Evolutionary conservation across 2,888 invertebrate genomes (phyloP), one percentile per base, ranked within the genome.

Genomic region (Chrysomela aeneicollis): DNA sequence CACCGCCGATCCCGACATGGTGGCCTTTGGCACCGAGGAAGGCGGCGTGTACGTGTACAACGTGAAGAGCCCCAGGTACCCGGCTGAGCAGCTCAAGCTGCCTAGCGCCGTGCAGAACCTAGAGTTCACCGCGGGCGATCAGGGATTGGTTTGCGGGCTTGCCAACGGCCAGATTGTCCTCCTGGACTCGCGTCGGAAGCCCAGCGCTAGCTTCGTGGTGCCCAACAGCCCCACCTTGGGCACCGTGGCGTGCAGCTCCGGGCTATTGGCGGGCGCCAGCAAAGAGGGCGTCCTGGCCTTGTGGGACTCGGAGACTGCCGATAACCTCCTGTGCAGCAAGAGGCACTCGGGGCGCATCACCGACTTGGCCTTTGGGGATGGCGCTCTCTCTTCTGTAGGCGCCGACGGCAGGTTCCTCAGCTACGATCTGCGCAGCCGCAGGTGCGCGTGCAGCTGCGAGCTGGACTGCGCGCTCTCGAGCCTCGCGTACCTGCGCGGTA

Each of bases 1-100:
- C 0, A 77, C 71, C 50, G 72, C 64, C 2, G 65, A 70, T 42
- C 72, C 73, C 21, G 65, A 69, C 18, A 50, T 70, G 10, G 55
- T 79, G 10, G 76, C 74, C 1, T 70, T 80, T 18, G 79, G 78
- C 4, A 73, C 72, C 8, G 71, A 68, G 8, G 68, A 70, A 26
- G 79, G 81, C 1, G 70, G 71, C 6, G 71, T 80, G 5, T 66
- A 73, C 32, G 50, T 76, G 35, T 78, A 77, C 64, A 76, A 80
- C 60, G 57, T 75, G 59, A 67, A 64, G 42, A 73, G 46, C n/a
- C 49, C 57, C 12, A 37, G 46, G 5, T 58, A 37, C 21, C 65
- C 61, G 12, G 37, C 49, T 17, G 65, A 59, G 10, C 37, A 17
- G 8, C 17, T 61, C 2, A 61, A 54, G 18, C 47, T 65, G 19